phyloP scores from a whole-genome alignment of 2,797 vertebrate genomes.

The Enteromius fasciolatus region DNA sequence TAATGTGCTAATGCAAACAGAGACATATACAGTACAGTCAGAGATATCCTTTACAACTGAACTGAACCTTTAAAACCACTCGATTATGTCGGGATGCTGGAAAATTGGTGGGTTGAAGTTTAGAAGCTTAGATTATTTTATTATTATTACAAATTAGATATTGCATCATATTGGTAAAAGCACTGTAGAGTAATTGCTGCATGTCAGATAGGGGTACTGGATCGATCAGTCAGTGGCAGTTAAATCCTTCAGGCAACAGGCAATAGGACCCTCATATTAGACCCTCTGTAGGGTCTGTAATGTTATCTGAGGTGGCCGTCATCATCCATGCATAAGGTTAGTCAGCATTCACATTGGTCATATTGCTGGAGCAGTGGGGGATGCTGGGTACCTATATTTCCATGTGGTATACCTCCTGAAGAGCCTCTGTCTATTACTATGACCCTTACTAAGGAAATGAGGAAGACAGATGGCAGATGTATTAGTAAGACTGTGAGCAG shows the following conservation, averaged over 20 bases:
- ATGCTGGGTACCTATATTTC: constrained; percentile 95
- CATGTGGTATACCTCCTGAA: constrained; percentile 91
- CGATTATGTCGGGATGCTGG: background rate
- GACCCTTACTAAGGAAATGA: constrained; percentile 92
- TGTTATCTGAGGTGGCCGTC: constrained; percentile 48
- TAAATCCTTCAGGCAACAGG: constrained; percentile 58
- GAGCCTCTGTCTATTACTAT: constrained; percentile 97
- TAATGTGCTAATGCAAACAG: constrained; percentile 38
- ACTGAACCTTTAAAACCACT: background rate
- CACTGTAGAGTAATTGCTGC: background rate
- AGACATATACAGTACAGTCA: constrained; percentile 2
- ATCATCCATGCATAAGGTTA: constrained; percentile 90
- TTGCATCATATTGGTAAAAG: constrained; percentile 6
- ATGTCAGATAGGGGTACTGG: background rate
- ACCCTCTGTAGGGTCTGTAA: constrained; percentile 30
- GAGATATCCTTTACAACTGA: background rate
- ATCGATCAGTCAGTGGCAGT: constrained; percentile 15
- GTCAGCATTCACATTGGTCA: constrained; percentile 91
- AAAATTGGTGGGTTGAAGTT: background rate
- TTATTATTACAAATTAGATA: constrained; percentile 12
- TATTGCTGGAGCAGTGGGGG: constrained; percentile 82
- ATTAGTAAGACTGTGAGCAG: constrained; percentile 58
- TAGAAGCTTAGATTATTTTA: background rate
- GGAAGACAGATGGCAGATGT: constrained; percentile 85
- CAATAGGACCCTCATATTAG: constrained; percentile 36